Evolutionary conservation across 1,140 invertebrate genomes (phyloP).

Genomic region (Phymorhynchus buccinoides): DNA sequence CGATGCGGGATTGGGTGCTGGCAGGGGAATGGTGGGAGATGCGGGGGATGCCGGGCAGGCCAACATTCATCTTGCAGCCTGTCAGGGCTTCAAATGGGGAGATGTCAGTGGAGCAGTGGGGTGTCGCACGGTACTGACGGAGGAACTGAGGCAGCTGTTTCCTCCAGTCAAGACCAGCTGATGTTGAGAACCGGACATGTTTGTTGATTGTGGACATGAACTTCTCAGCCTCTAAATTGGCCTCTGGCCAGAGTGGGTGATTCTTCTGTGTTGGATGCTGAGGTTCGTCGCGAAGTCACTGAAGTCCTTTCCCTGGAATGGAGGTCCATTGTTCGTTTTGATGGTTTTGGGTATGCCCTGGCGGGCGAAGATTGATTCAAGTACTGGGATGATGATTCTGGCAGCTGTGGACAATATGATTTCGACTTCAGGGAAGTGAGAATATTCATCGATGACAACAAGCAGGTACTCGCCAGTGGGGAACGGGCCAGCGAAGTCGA

Average conservation of each 20-base stretch:
- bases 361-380: background rate
- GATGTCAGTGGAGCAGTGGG: too few species aligned
- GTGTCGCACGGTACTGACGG: too few species aligned
- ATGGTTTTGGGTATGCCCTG: background rate
- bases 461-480: constrained; percentile 53
- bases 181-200: too few species aligned
- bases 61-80: too few species aligned
- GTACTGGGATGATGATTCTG: background rate
- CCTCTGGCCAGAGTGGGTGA: background rate
- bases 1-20: too few species aligned
- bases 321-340: background rate
- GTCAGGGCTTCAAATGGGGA: too few species aligned
- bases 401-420: background rate
- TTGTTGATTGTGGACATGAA: background rate
- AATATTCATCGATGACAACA: background rate
- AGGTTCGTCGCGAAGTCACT: background rate
- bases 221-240: too few species aligned
- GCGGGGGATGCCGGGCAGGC: too few species aligned
- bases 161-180: too few species aligned
- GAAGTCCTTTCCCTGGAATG: background rate
- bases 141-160: too few species aligned
- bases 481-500: constrained; percentile 56
- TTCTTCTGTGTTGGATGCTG: background rate
- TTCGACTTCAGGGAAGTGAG: background rate
- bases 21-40: too few species aligned